These are phyloP conservation scores for Desmodus rotundus DNA, from an alignment of 2,113 vertebrate genomes.

Conservation along the genomic window DNA sequence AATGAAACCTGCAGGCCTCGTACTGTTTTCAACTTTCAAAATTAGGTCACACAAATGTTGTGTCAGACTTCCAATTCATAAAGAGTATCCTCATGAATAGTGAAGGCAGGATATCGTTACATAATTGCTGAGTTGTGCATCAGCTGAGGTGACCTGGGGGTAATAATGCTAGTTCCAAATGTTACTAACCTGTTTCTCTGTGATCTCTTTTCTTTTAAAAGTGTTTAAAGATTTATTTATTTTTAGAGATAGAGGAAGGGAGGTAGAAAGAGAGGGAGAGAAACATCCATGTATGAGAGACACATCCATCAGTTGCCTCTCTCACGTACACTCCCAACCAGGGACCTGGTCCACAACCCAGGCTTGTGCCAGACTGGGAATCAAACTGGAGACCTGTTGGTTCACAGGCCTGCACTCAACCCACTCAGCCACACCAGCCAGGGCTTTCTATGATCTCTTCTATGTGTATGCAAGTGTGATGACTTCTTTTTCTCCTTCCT, in stretches of 20 bases:
- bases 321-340: no score
- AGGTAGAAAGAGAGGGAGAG: no score
- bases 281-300: no score
- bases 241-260: no score
- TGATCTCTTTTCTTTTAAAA: background rate
- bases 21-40: conserved; percentile 37
- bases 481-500: background rate
- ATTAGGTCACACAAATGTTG: conserved; percentile 47
- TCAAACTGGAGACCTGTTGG: no score
- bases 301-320: no score
- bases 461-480: background rate
- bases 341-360: no score
- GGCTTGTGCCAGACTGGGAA: no score
- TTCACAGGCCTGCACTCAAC: no score
- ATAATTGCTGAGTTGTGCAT: background rate
- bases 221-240: no score
- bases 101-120: background rate
- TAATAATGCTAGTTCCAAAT: background rate
- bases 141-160: background rate
- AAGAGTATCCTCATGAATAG: background rate
- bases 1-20: conserved; percentile 31
- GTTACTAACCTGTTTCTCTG: background rate
- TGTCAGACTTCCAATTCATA: background rate
- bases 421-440: no score
- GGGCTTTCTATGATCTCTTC: background rate